Evolutionary conservation across 1,140 invertebrate genomes (phyloP).

Genomic region (Oreohelix idahoensis): DNA sequence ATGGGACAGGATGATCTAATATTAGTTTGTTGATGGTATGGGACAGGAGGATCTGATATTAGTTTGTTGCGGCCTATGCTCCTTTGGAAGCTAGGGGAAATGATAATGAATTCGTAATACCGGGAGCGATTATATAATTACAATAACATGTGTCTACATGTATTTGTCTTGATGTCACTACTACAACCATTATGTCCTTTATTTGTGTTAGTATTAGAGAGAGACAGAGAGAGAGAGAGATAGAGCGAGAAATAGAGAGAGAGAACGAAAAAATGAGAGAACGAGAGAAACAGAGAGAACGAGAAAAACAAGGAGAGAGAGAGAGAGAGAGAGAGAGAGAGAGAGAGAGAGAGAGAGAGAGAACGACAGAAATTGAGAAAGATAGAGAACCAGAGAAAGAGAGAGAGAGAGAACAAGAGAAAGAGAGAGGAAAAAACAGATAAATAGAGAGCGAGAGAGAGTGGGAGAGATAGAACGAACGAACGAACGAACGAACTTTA

Average conservation of each 20-base stretch:
- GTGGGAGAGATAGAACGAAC: not conserved
- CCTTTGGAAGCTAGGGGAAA: no score
- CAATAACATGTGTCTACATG: no score
- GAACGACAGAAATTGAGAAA: not conserved
- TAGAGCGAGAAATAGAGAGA: not conserved
- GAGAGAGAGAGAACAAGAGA: conserved; percentile 11
- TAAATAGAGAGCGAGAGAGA: conserved; percentile 1
- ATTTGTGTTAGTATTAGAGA: no score
- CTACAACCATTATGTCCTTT: no score
- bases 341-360: conserved; percentile 7
- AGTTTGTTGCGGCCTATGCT: no score
- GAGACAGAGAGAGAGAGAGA: not conserved
- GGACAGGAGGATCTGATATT: no score
- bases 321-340: not conserved
- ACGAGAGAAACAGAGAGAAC: not conserved
- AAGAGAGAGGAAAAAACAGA: not conserved
- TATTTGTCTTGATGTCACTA: no score
- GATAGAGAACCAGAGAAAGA: not conserved
- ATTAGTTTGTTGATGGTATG: no score
- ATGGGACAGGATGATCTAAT: no score
- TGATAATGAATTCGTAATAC: no score
- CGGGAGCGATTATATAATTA: no score
- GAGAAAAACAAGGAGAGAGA: not conserved
- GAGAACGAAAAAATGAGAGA: not conserved
- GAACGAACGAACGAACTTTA: no score